Conservation (phyloP, 2,888 invertebrate species). For the Dynastes tityus region DNA sequence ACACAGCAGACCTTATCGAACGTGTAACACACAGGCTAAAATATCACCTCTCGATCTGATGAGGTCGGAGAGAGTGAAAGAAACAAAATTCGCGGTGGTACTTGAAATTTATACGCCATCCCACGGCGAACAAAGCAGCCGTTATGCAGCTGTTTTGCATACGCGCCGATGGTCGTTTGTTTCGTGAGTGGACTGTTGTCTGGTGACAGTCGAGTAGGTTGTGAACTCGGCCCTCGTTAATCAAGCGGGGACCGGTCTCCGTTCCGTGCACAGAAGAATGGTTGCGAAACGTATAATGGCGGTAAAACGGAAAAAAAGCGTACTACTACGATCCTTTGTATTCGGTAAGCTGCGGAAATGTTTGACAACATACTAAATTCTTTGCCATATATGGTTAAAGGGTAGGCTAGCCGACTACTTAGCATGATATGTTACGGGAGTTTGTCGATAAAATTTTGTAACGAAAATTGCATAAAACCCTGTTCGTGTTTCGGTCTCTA, state of each 20-base stretch:
- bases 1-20: slow-evolving; percentile 18
- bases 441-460: slow-evolving; percentile 11
- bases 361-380: slow-evolving; percentile 44
- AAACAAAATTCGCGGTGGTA: slow-evolving; percentile 11
- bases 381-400: slow-evolving; percentile 18
- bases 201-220: slow-evolving; percentile 53
- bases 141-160: slow-evolving; percentile 55
- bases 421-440: slow-evolving; percentile 5
- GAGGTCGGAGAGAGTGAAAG: slow-evolving; percentile 27
- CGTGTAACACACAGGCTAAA: slow-evolving; percentile 21
- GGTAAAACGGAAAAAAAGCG: slow-evolving; percentile 11
- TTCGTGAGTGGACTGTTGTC: slow-evolving; percentile 51
- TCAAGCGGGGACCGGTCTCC: slow-evolving; percentile 48
- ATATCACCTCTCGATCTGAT: slow-evolving; percentile 39
- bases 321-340: slow-evolving; percentile 32
- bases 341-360: slow-evolving; percentile 43
- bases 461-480: background rate
- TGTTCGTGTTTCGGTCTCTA: too few relatives aligned
- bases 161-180: slow-evolving; percentile 52
- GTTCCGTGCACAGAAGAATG: slow-evolving; percentile 29
- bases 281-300: slow-evolving; percentile 34
- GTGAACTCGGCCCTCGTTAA: slow-evolving; percentile 53
- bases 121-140: slow-evolving; percentile 53
- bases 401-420: slow-evolving; percentile 6
- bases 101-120: slow-evolving; percentile 49